Evolutionary conservation across 1,140 invertebrate species (phyloP), one percentile per base, ranked within the genome.

Genomic region (Aplysia californica): DNA sequence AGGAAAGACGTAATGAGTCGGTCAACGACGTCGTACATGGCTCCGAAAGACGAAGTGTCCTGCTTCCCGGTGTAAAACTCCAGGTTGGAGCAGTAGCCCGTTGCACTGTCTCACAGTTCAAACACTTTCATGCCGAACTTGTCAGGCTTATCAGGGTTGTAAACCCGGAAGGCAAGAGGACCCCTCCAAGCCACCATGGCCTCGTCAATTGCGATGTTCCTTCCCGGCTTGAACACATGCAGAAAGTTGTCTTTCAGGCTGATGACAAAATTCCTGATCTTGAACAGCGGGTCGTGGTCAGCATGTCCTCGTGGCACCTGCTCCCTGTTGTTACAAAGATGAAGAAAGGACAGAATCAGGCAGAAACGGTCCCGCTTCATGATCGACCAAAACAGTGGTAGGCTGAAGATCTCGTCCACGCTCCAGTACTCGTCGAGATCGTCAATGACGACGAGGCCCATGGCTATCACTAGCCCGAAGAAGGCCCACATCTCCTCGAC

Each of bases 91-190:
- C 70, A 72, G 66, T 76, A 76, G 31, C 65, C 64, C 23, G 55
- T 44, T 20, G 65, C 26, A 35, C 65, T 69, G 66, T 76, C 74
- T 35, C 65, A 70, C 4, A 76, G 50, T 58, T 50, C 23, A 33
- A 58, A 72, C 2, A 23, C 44, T 33, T 80, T 80, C 1, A 80
- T 56, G 4, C 79, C 77, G 72, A 79, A 78, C 59, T 80, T 79
- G 1, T 70, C 64, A 56, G 79, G 79, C 35, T 80, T 80, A 26
- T 79, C 61, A 2, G 31, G 44, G 20, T 76, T 59, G 65, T 80
- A 79, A 65, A 80, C 78, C 33, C 75, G 76, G n/a, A 79, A 50
- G 20, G 65, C n/a, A 23, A 66, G 33, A 10, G 58, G n/a, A 1
- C 73, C 73, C 33, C 79, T 71, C 58, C 36, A 69, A 21, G 41